These are phyloP conservation scores for Barbus barbus DNA, from an alignment of 2,113 vertebrate genomes.

Conservation along the genomic window DNA sequence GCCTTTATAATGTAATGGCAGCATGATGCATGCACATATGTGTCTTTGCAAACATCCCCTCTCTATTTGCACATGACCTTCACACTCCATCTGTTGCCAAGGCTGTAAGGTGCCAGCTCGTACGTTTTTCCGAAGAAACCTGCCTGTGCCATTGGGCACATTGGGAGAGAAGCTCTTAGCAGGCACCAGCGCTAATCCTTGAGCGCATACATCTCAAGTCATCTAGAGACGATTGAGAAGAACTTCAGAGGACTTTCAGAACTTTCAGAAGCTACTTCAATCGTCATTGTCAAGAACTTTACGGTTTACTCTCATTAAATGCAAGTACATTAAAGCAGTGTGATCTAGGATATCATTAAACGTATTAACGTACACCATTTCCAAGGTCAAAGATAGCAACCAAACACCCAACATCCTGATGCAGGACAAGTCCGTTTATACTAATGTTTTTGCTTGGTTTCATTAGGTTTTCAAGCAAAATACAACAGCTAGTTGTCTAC, in stretches of 20 bases:
- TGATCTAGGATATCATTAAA: constrained; percentile 8
- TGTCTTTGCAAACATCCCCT: background rate
- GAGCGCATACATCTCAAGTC: background rate
- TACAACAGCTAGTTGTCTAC: background rate
- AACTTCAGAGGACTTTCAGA: background rate
- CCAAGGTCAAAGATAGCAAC: constrained; percentile 1
- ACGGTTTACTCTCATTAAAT: background rate
- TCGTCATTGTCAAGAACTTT: background rate
- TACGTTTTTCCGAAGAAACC: constrained; percentile 60
- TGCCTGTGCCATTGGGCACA: constrained; percentile 70
- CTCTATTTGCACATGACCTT: constrained; percentile 62
- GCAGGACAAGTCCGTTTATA: background rate
- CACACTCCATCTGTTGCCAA: constrained; percentile 66
- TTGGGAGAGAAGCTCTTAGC: background rate
- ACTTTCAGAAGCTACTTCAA: background rate
- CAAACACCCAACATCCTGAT: background rate
- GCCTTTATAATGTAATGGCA: background rate
- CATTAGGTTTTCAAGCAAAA: background rate
- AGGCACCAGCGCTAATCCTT: background rate
- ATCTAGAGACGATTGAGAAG: background rate
- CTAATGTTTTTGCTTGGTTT: background rate
- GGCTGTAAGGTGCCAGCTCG: constrained; percentile 57
- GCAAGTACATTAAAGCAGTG: background rate
- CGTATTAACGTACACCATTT: background rate
- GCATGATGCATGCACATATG: background rate